Evolutionary conservation across 2,113 vertebrate species (phyloP).

Genomic region (Dipodomys ordii): DNA sequence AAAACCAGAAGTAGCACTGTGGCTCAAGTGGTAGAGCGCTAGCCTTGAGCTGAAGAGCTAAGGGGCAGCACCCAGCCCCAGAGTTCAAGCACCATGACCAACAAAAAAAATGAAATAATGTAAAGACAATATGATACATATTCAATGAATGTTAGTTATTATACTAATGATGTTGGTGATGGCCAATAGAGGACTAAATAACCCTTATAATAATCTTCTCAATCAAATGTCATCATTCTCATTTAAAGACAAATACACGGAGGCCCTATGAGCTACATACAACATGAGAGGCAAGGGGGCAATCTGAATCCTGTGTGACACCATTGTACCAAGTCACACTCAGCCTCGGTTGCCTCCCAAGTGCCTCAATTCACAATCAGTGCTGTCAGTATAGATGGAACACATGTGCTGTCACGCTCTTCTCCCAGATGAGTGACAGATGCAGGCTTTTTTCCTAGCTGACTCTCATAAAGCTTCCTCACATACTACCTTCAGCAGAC

Average conservation of each 20-base stretch:
- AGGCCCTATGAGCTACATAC: not conserved
- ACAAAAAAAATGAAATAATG: not conserved
- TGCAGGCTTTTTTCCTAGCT: not conserved
- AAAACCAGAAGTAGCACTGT: too few species aligned
- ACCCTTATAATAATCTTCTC: not conserved
- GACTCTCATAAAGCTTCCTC: not conserved
- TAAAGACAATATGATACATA: not conserved
- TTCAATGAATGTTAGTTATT: not conserved
- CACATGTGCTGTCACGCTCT: not conserved
- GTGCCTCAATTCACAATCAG: not conserved
- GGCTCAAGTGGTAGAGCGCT: too few species aligned
- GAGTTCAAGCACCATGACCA: too few species aligned
- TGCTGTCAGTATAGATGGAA: not conserved
- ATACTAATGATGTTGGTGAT: not conserved
- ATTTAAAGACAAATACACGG: not conserved
- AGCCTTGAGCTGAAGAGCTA: too few species aligned
- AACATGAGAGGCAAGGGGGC: not conserved
- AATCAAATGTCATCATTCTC: not conserved
- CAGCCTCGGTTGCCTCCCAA: rapidly evolving
- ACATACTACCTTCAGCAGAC: not conserved
- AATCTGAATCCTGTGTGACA: not conserved
- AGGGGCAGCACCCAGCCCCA: too few species aligned
- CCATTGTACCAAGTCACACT: not conserved
- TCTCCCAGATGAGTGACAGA: not conserved
- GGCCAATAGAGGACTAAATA: not conserved